Base-by-base conservation (phyloP, 30 jellyfish, hydroid and myxozoan species). In the Turritopsis rubra region DNA sequence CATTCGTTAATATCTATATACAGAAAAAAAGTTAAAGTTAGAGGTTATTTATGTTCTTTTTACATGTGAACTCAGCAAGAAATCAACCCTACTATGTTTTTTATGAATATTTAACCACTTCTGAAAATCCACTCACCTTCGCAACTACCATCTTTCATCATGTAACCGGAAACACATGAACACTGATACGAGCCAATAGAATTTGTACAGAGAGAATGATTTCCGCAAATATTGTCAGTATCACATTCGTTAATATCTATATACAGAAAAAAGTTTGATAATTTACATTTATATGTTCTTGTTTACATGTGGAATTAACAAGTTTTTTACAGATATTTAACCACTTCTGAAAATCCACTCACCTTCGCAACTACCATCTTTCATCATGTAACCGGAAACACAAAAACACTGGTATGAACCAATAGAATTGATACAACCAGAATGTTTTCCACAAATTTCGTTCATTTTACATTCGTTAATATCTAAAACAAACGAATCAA, bases 1-100 rank as follows among this genome's bases (percentile, higher is more conserved):
- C 80, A 72, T 25, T 72, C 80, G 28, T 72, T 72, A 72, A 72
- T 72, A 25, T 72, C 80, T 72, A 25, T 19, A 72, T n/a, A n/a
- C n/a, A n/a, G n/a, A n/a, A n/a, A n/a, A n/a, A n/a, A n/a, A n/a
- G n/a, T n/a, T n/a, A n/a, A n/a, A n/a, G n/a, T n/a, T n/a, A n/a
- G n/a, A n/a, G n/a, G n/a, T n/a, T n/a, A n/a, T n/a, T n/a, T n/a
- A n/a, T n/a, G n/a, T n/a, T n/a, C n/a, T n/a, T n/a, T n/a, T n/a
- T n/a, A n/a, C n/a, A n/a, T n/a, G n/a, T n/a, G n/a, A n/a, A n/a
- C n/a, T n/a, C n/a, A n/a, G n/a, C n/a, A n/a, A n/a, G n/a, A n/a
- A n/a, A n/a, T n/a, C n/a, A n/a, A n/a, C n/a, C n/a, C n/a, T n/a
- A n/a, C n/a, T n/a, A n/a, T n/a, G n/a, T n/a, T n/a, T n/a, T n/a